Base-by-base conservation (phyloP, 2,797 vertebrate genomes). In the Rhabdomys pumilio region DNA sequence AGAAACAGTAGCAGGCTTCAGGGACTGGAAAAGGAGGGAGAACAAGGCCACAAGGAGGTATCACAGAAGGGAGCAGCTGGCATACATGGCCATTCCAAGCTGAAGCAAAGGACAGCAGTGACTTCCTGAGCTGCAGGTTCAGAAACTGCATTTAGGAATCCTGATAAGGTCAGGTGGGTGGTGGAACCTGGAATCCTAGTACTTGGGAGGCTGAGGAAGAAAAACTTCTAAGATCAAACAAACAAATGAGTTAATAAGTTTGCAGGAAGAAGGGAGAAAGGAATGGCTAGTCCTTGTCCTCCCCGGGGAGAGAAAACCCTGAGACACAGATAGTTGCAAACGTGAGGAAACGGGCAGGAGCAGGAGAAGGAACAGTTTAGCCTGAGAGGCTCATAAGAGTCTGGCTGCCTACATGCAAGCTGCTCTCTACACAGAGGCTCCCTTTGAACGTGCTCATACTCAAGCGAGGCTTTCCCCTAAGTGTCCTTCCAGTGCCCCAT, bases 251-350 rank as follows among this genome's bases (percentile, higher is more conserved):
- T n/a, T 50, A 67, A 29, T 61, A 47, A 72, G 11, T 77, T 82
- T 67, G 10, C 24, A 96, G 22, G 10, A 86, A 73, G n/a, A 75
- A 73, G 69, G 9, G 2, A 3, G 26, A 24, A 17, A 34, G 91
- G 61, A 80, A 61, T 24, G 12, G 80, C 76, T 72, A 91, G 26
- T 80, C 31, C 19, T 83, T 6, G 13, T 91, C n/a, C 14, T 89
- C 26, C 20, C 79, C 38, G 12, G 31, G 47, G 47, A 97, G 93
- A 69, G 19, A 15, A 89, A 93, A 91, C n/a, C 81, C 44, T 53
- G 44, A 92, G 38, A 57, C 0, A 50, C 34, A 92, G 38, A 57
- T 0, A 50, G 63, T 26, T 65, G 34, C 61, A 63, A 41, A 91
- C 67, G n/a, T 44, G 44, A 92, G 61, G 53, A 81, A 76, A 22